These are phyloP conservation scores for Brachypterus glaber DNA, from an alignment of 2,888 invertebrate genomes.

Conservation along the genomic window DNA sequence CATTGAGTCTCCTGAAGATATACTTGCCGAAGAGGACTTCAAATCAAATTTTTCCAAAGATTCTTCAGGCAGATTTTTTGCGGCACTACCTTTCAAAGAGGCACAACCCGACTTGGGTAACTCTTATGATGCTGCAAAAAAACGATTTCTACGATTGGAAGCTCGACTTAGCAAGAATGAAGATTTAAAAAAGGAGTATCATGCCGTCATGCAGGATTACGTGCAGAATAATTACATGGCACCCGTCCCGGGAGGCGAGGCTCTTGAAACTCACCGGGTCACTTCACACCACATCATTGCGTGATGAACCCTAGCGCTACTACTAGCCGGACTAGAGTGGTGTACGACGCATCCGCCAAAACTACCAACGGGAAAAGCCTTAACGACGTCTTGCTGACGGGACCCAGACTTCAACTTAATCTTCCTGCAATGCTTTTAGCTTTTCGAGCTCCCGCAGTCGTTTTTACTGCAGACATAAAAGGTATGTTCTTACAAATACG, in stretches of 20 bases:
- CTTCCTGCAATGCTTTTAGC: conserved; percentile 1
- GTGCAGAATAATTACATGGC: conserved; percentile 12
- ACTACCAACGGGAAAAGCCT: not conserved
- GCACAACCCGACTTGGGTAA: no score
- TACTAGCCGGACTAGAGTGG: no score
- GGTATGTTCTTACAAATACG: conserved; percentile 8
- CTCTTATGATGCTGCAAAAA: no score
- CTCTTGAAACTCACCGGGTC: no score
- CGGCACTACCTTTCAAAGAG: no score
- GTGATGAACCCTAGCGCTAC: conserved; percentile 4
- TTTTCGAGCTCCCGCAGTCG: conserved; percentile 2
- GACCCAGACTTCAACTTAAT: conserved; percentile 3
- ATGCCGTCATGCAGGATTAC: conserved; percentile 14
- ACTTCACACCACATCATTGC: conserved; percentile 16
- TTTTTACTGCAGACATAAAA: conserved; percentile 7
- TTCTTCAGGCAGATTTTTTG: no score
- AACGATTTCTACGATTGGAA: no score
- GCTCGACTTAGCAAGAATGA: no score
- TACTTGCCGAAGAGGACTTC: no score
- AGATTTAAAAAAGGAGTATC: no score
- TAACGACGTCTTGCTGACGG: conserved; percentile 3
- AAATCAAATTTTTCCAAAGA: no score
- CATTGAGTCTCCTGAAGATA: no score
- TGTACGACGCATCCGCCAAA: conserved; percentile 4
- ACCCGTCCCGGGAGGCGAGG: not conserved